These are phyloP conservation scores for Aphelocoma californica DNA, from an alignment of 2,797 vertebrate species.

Conservation along the genomic window DNA sequence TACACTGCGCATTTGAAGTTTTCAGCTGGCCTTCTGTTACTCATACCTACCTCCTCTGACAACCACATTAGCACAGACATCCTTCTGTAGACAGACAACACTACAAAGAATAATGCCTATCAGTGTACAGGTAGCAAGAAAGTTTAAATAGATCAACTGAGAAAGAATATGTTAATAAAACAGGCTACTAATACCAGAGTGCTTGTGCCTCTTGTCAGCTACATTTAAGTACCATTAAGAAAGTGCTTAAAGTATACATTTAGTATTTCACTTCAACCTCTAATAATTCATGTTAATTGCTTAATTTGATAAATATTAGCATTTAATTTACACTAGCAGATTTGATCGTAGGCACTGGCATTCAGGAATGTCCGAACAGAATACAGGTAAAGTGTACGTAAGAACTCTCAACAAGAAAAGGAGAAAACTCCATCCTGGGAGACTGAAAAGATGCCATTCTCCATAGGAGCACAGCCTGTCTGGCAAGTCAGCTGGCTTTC, in stretches of 20 bases:
- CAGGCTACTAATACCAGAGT: neutral
- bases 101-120: neutral
- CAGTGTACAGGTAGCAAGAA: neutral
- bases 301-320: neutral
- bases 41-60: neutral
- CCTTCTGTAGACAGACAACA: neutral
- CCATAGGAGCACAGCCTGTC: neutral
- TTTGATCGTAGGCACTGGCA: neutral
- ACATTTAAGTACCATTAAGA: neutral
- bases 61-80: neutral
- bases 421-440: neutral
- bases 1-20: neutral
- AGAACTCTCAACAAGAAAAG: neutral
- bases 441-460: neutral
- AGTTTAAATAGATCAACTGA: neutral
- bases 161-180: neutral
- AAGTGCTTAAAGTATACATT: neutral
- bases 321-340: neutral
- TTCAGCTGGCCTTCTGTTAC: neutral
- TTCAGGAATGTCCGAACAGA: neutral
- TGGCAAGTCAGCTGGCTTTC: neutral
- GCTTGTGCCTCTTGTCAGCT: neutral
- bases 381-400: rapidly evolving
- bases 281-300: neutral
- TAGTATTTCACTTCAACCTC: neutral